Conservation (phyloP, 2,113 vertebrate genomes). For the Poeciliopsis retropinna region DNA sequence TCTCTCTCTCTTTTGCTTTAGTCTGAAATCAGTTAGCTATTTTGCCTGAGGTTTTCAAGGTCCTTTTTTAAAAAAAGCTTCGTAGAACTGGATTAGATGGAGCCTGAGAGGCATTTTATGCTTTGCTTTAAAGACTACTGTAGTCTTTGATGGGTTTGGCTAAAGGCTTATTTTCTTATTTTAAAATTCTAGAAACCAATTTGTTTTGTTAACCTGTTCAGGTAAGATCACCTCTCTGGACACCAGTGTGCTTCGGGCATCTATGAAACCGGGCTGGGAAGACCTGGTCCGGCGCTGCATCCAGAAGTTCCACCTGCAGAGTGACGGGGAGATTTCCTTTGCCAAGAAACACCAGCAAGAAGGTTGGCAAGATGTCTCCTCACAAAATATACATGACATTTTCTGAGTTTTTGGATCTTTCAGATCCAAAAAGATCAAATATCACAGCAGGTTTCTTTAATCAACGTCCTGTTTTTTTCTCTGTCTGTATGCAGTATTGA, state of each 20-base stretch:
- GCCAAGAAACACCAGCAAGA: conserved; percentile 97
- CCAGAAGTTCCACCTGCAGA: conserved; percentile 94
- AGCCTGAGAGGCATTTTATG: too few relatives aligned
- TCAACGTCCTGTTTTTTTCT: background rate
- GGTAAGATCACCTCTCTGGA: conserved; percentile 98
- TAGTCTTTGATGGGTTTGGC: too few relatives aligned
- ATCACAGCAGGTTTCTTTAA: too few relatives aligned
- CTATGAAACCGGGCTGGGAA: conserved; percentile 98
- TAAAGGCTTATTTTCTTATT: background rate
- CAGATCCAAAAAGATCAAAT: background rate
- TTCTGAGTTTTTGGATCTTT: too few relatives aligned
- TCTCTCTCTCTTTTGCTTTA: too few relatives aligned
- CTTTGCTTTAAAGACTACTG: too few relatives aligned
- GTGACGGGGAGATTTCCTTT: conserved; percentile 91
- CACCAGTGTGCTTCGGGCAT: conserved; percentile 91
- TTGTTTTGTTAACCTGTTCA: conserved; percentile 46
- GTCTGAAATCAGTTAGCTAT: too few relatives aligned
- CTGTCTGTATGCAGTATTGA: conserved; percentile 82
- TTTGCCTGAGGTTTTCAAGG: too few relatives aligned
- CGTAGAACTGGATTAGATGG: too few relatives aligned
- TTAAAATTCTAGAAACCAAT: background rate
- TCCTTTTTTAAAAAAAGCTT: too few relatives aligned
- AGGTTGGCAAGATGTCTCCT: conserved; percentile 61
- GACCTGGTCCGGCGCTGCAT: conserved; percentile 96
- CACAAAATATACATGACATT: background rate